Conservation (phyloP, 2,888 invertebrate genomes). For the Diachrysia chrysitis region DNA sequence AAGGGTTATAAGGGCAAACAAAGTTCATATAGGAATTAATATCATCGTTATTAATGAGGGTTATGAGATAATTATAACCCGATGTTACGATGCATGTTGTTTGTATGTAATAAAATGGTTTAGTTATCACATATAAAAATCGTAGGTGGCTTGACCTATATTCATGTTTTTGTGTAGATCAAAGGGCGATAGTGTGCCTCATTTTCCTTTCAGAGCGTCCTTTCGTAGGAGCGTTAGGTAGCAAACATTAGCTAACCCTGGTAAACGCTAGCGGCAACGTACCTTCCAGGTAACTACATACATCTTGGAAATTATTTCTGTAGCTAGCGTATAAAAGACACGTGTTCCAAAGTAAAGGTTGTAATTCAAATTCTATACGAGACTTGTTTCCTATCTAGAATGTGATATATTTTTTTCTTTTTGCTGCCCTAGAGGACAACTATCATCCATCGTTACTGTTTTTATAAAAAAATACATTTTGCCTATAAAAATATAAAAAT, state of each 20-base stretch:
- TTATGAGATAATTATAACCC: slow-evolving; percentile 38
- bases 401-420: neutral
- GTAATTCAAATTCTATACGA: neutral
- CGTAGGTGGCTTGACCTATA: slow-evolving; percentile 32
- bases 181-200: slow-evolving; percentile 17
- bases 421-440: neutral
- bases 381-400: neutral
- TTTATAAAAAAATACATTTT: too few relatives aligned
- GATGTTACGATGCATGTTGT: slow-evolving; percentile 26
- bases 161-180: slow-evolving; percentile 19
- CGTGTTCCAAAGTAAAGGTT: neutral
- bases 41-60: slow-evolving; percentile 49
- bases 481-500: too few relatives aligned
- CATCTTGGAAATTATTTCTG: neutral
- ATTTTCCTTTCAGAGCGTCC: slow-evolving; percentile 12
- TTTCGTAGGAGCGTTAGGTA: neutral
- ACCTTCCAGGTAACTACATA: neutral
- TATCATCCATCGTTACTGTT: too few relatives aligned
- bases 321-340: neutral
- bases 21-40: slow-evolving; percentile 55
- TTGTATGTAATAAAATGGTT: slow-evolving; percentile 43
- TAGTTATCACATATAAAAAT: slow-evolving; percentile 40
- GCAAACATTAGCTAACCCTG: neutral
- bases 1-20: slow-evolving; percentile 54
- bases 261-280: slow-evolving; percentile 3